A percentile compares a stretch with the other conserved stretches of the same genome.
These are phyloP conservation scores for Brachyopa scutellaris DNA, from an alignment of 2,888 invertebrate genomes.

Conservation along the genomic window DNA sequence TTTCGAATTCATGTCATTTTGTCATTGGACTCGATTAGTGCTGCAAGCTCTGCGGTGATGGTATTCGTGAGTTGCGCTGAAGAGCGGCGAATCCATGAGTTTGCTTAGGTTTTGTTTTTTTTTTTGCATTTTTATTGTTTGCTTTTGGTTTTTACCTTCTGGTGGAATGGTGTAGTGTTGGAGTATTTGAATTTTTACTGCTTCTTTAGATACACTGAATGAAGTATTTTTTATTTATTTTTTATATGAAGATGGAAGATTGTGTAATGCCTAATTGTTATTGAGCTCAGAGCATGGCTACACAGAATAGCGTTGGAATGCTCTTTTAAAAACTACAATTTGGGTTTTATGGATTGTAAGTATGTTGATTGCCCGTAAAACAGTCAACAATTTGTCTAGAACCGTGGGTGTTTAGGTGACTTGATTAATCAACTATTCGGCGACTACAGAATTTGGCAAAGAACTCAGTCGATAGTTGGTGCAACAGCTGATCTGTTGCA, in stretches of 20 bases:
- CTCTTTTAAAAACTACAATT: slow-evolving; percentile 4
- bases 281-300: slow-evolving; percentile 32
- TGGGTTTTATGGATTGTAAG: slow-evolving; percentile 22
- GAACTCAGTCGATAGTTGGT: too few species aligned
- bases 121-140: slow-evolving; percentile 5
- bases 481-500: too few species aligned
- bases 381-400: neutral
- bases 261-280: slow-evolving; percentile 61
- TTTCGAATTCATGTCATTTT: slow-evolving; percentile 39
- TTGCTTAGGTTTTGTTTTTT: neutral
- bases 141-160: slow-evolving; percentile 6
- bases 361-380: slow-evolving; percentile 41
- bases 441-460: too few species aligned
- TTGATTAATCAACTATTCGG: too few species aligned
- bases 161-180: slow-evolving; percentile 8
- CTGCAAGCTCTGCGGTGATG: neutral
- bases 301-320: too few species aligned
- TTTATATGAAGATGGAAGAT: slow-evolving; percentile 47
- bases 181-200: slow-evolving; percentile 42
- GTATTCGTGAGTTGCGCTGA: slow-evolving; percentile 21
- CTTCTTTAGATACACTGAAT: neutral
- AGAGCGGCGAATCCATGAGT: neutral
- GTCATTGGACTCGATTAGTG: slow-evolving; percentile 18
- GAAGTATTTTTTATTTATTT: neutral
- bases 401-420: slow-evolving; percentile 1